Evolutionary conservation across 1,140 invertebrate genomes (phyloP).

Genomic region (Acyrthosiphon pisum): DNA sequence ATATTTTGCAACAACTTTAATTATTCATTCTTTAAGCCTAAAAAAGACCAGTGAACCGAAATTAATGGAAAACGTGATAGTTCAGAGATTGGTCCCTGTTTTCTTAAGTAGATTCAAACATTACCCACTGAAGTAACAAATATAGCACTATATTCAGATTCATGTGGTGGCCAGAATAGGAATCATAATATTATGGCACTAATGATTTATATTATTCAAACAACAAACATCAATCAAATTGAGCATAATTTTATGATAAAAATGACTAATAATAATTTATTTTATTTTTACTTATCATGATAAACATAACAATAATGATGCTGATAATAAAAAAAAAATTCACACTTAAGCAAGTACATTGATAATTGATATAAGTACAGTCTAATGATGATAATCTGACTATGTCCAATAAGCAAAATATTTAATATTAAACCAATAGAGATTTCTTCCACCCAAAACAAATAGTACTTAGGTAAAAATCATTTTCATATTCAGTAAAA

Average conservation of each 20-base stretch:
- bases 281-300: too few species aligned
- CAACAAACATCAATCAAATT: background rate
- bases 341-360: too few species aligned
- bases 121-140: conserved; percentile 51
- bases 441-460: too few species aligned
- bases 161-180: conserved; percentile 58
- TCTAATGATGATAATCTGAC: too few species aligned
- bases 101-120: conserved; percentile 38
- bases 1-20: background rate
- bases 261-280: too few species aligned
- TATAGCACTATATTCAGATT: conserved; percentile 56
- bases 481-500: too few species aligned
- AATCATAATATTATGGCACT: conserved; percentile 36
- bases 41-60: conserved; percentile 8
- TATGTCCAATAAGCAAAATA: too few species aligned
- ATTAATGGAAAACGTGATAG: conserved; percentile 48
- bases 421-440: too few species aligned
- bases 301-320: too few species aligned
- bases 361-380: background rate
- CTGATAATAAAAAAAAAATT: too few species aligned
- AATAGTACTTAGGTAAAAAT: too few species aligned
- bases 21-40: background rate
- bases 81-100: conserved; percentile 55
- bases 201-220: conserved; percentile 29
- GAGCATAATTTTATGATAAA: background rate